phyloP scores from a whole-genome alignment of 2,797 vertebrate species.

The Catamblyrhynchus diadema region DNA sequence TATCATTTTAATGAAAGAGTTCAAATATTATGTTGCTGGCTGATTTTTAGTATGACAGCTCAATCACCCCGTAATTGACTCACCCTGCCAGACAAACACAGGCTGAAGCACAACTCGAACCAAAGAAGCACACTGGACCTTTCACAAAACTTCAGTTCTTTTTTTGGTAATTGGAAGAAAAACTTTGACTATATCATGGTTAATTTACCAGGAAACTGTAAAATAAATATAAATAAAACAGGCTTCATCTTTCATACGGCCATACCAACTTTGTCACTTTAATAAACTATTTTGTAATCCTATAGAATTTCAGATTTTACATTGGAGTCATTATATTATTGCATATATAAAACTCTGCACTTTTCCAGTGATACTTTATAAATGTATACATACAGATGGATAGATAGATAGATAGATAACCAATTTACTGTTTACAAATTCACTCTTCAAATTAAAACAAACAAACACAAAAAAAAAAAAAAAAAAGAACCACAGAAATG shows the following conservation, averaged over 20 bases:
- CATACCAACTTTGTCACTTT: neutral
- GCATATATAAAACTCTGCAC: neutral
- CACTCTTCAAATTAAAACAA: neutral
- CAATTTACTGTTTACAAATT: neutral
- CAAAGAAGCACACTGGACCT: neutral
- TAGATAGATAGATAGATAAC: neutral
- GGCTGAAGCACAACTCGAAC: neutral
- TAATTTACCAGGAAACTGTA: neutral
- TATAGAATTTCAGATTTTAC: neutral
- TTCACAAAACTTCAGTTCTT: neutral
- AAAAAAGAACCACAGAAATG: neutral
- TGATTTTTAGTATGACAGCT: slow-evolving; percentile 13
- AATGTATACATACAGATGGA: neutral
- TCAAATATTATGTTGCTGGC: slow-evolving; percentile 60
- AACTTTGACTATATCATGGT: neutral
- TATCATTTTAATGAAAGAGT: slow-evolving; percentile 67
- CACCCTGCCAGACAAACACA: neutral
- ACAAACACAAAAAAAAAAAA: too few relatives aligned
- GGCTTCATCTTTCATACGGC: neutral
- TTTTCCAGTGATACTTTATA: neutral
- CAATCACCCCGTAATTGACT: neutral
- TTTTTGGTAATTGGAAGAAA: neutral
- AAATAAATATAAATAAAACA: neutral
- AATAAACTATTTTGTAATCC: neutral
- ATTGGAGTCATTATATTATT: neutral